Base-by-base conservation (phyloP, 2,113 vertebrate species). In the Tychaedon coryphoeus region DNA sequence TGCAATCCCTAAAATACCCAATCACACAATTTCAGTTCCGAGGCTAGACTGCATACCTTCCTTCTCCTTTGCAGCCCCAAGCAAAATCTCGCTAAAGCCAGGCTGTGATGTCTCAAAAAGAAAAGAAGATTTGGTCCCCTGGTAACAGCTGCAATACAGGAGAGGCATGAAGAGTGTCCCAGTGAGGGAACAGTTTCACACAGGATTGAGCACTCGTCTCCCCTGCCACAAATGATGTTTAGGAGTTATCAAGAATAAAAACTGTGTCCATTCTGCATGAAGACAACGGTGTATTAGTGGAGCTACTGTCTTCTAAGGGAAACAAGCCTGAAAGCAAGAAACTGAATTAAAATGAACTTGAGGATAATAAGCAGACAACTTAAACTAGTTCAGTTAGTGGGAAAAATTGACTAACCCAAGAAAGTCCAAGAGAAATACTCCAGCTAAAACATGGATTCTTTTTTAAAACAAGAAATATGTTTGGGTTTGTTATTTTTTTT, bases 251-350 rank as follows among this genome's bases (percentile, higher is more conserved):
- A 26, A 36, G 40, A 87, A 33, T 1, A 14, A 81, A 74, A 91
- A 56, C 19, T 10, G 2, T 14, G 9, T 23, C 28, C 20, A 34
- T 67, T 77, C 77, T 64, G 77, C 51, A 43, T 0, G 0, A 62
- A 79, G 54, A 48, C 0, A 0, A 20, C 0, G 1, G 38, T 29
- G 33, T 50, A 14, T 24, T 73, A 42, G 76, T 3, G 16, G 54
- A 66, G 25, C 1, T 5, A 40, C 20, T 24, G 47, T 28, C 51
- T 86, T 47, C 43, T 38, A 10, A 66, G n/a, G 53, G 34, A 66
- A 85, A 66, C 60, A 48, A 62, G 18, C 22, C 29, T 29, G 61
- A 58, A 93, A 62, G 42, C 8, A 90, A 87, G 57, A 61, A 76
- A 45, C 19, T 47, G 86, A 71, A 75, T 47, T 42, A 64, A 74